Evolutionary conservation across 2,888 invertebrate genomes (phyloP).

Genomic region (Rhamphomyia laevipes): DNA sequence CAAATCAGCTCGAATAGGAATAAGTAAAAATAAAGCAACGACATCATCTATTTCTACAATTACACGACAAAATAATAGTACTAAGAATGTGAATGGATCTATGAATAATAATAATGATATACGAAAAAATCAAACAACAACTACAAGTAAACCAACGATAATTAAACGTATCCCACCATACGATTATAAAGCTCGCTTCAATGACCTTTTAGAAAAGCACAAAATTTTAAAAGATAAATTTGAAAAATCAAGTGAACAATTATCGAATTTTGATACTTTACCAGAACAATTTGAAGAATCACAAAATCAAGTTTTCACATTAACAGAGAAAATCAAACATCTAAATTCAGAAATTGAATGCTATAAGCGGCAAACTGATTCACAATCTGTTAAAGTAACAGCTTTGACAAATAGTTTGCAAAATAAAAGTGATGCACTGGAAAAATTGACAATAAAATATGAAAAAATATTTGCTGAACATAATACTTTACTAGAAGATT

Average conservation of each 20-base stretch:
- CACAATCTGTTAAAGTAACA: slow-evolving; percentile 25
- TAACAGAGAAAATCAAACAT: slow-evolving; percentile 25
- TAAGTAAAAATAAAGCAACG: slow-evolving; percentile 8
- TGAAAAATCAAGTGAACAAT: slow-evolving; percentile 40
- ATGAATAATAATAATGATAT: too few relatives aligned
- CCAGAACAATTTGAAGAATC: slow-evolving; percentile 43
- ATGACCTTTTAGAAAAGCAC: slow-evolving; percentile 48
- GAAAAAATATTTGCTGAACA: slow-evolving; percentile 6
- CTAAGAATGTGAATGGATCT: too few relatives aligned
- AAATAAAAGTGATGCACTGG: slow-evolving; percentile 25
- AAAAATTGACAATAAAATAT: slow-evolving; percentile 21
- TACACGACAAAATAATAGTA: neutral
- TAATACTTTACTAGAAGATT: slow-evolving; percentile 16
- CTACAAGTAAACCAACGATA: slow-evolving; percentile 16
- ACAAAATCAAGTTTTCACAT: slow-evolving; percentile 26
- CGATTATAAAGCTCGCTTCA: slow-evolving; percentile 53
- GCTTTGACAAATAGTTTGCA: slow-evolving; percentile 23
- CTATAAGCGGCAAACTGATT: slow-evolving; percentile 25
- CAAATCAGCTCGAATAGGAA: slow-evolving; percentile 22
- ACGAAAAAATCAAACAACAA: neutral
- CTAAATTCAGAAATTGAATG: slow-evolving; percentile 25
- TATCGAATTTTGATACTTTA: slow-evolving; percentile 40
- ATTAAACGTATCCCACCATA: slow-evolving; percentile 49
- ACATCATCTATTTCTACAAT: slow-evolving; percentile 10
- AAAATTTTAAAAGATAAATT: slow-evolving; percentile 43